Conservation (phyloP, 2,797 vertebrate genomes). For the Sphaeramia orbicularis region DNA sequence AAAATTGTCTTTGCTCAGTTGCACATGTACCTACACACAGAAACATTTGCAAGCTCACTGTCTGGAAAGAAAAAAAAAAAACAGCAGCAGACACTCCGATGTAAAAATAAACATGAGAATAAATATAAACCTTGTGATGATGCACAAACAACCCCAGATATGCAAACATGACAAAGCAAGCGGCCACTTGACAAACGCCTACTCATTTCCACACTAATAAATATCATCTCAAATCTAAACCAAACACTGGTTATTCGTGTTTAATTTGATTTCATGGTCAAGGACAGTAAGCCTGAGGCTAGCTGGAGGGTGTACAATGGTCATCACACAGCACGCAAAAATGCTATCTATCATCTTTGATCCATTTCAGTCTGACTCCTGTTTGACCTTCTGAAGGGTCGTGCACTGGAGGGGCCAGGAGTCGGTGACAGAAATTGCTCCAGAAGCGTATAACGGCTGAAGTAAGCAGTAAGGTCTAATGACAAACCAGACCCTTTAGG, state of each 20-base stretch:
- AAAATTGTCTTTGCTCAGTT: constrained; percentile 78
- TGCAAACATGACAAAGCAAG: constrained; percentile 21
- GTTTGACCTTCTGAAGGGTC: constrained; percentile 54
- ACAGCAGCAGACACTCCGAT: constrained; percentile 13
- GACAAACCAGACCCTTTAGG: constrained; percentile 54
- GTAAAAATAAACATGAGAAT: constrained; percentile 54
- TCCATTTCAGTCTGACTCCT: constrained; percentile 43
- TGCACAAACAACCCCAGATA: constrained; percentile 34
- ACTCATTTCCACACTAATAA: constrained; percentile 33
- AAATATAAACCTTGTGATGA: constrained; percentile 51
- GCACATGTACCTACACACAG: constrained; percentile 58
- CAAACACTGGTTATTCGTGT: constrained; percentile 57
- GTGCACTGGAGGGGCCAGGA: constrained; percentile 54
- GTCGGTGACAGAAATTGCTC: constrained; percentile 47
- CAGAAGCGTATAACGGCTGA: constrained; percentile 49
- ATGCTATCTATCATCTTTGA: constrained; percentile 56
- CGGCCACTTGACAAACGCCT: constrained; percentile 38
- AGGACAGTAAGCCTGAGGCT: constrained; percentile 34
- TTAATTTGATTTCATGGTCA: constrained; percentile 45
- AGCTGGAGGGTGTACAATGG: constrained; percentile 28
- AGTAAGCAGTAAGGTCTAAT: constrained; percentile 68
- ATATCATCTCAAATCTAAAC: constrained; percentile 40
- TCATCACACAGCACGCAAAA: constrained; percentile 26
- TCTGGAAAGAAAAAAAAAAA: neutral
- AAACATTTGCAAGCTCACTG: neutral